Evolutionary conservation across 1,140 invertebrate genomes (phyloP), one percentile per base, ranked within the genome.

Genomic region (Wasmannia auropunctata): DNA sequence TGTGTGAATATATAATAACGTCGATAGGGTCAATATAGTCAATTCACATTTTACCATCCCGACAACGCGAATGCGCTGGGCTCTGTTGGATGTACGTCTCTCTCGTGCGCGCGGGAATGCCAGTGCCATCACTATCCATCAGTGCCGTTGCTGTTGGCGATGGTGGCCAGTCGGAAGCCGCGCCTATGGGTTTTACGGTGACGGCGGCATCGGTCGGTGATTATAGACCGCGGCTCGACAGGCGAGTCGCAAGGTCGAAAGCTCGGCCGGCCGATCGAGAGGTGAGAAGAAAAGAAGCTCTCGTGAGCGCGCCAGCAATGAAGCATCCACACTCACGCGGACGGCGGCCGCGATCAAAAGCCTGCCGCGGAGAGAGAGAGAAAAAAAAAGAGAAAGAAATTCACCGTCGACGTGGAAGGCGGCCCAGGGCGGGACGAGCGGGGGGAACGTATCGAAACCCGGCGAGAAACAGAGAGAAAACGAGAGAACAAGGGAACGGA

Each of bases 191-290:
- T 83, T 89, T 75, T 84, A 90, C 34, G 65, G 49, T 90, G 88
- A 85, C 63, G 90, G 86, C 90, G 90, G 90, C 86, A 84, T 88
- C 89, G 86, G 58, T 10, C 7, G 37, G n/a, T 93, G 91, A 94
- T 94, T 93, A 94, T 91, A 94, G 92, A 88, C 88, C 87, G 77
- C 76, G 80, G 43, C 63, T 54, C 86, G 76, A 89, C 90, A 85
- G 70, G 62, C 77, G 56, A 90, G 83, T 87, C 85, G 88, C 74
- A 74, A 86, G 74, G 81, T 89, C 87, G 87, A 89, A 90, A 90
- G 87, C 85, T 86, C 80, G 28, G 69, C 31, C 75, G 75, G 14
- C 67, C 49, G 69, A 88, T 86, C 74, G 65, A 75, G 62, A 75
- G 51, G 54, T 34, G 79, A 67, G 70, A 77, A 81, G 75, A 77